These are phyloP conservation scores for Dasypogon diadema DNA, from an alignment of 2,888 invertebrate genomes.

Conservation along the genomic window DNA sequence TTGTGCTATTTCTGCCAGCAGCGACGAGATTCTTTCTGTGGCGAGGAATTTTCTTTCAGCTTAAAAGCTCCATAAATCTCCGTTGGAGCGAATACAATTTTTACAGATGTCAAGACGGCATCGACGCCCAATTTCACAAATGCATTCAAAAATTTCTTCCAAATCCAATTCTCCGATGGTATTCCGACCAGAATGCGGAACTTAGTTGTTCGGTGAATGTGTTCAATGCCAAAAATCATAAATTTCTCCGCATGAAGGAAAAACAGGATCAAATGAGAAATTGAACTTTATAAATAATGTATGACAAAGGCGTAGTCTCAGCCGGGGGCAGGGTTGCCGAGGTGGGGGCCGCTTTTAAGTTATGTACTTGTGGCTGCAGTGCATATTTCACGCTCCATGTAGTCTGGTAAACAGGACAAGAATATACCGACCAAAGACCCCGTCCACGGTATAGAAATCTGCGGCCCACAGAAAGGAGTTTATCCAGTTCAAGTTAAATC, in stretches of 20 bases:
- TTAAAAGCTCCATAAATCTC: conserved; percentile 48
- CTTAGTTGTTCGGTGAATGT: conserved; percentile 14
- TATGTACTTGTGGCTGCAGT: conserved; percentile 47
- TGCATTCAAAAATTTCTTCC: conserved; percentile 41
- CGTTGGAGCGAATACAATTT: conserved; percentile 39
- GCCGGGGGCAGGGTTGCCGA: neutral
- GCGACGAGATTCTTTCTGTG: neutral
- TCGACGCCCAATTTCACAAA: conserved; percentile 51
- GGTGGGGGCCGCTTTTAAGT: conserved; percentile 9
- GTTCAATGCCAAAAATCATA: conserved; percentile 44
- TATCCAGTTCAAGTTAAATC: conserved; percentile 45
- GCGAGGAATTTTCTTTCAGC: conserved; percentile 36
- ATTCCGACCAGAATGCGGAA: conserved; percentile 17
- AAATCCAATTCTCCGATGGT: conserved; percentile 20
- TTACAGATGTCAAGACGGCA: conserved; percentile 45
- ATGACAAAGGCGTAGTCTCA: conserved; percentile 36
- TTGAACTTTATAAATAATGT: conserved; percentile 50
- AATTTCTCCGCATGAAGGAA: conserved; percentile 38
- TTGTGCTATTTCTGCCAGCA: conserved; percentile 10
- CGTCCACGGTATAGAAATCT: conserved; percentile 28
- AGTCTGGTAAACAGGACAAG: conserved; percentile 46
- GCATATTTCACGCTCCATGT: conserved; percentile 48
- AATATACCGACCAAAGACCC: conserved; percentile 29
- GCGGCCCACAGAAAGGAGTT: conserved; percentile 41
- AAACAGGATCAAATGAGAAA: conserved; percentile 47